phyloP scores from a whole-genome alignment of 2,888 invertebrate genomes.

The Chrysopilus asiliformis region DNA sequence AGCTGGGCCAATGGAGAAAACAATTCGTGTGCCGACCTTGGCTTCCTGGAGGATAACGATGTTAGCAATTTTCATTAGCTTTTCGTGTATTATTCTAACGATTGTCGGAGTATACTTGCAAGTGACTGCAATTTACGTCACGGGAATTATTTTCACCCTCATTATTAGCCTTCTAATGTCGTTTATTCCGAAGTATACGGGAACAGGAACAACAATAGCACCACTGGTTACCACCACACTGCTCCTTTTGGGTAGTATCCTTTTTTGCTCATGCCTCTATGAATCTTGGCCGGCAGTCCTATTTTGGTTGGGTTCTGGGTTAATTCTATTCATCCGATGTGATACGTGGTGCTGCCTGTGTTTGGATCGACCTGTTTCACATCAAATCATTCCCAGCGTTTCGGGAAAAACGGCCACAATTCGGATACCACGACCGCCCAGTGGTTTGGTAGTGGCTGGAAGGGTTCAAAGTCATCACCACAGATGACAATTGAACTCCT shows the following conservation, averaged over 20 bases:
- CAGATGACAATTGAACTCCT: constrained; percentile 36
- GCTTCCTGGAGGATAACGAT: constrained; percentile 33
- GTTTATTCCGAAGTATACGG: constrained; percentile 33
- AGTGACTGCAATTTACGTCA: constrained; percentile 26
- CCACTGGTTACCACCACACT: constrained; percentile 28
- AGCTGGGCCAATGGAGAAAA: constrained; percentile 33
- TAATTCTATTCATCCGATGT: constrained; percentile 29
- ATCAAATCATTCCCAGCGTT: constrained; percentile 29
- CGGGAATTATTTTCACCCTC: constrained; percentile 27
- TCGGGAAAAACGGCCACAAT: constrained; percentile 28
- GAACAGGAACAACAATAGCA: constrained; percentile 28
- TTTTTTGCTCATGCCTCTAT: constrained; percentile 27
- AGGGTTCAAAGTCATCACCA: constrained; percentile 18
- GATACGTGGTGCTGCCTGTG: constrained; percentile 34
- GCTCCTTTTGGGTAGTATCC: constrained; percentile 24
- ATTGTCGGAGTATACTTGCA: constrained; percentile 24
- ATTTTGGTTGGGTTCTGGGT: constrained; percentile 29
- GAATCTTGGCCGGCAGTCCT: constrained; percentile 34
- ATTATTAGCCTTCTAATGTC: constrained; percentile 32
- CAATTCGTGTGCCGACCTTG: constrained; percentile 30
- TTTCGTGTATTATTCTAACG: constrained; percentile 25
- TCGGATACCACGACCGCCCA: constrained; percentile 30
- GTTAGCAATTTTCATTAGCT: constrained; percentile 27
- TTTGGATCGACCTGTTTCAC: constrained; percentile 26
- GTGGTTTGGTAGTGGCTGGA: constrained; percentile 25